Base-by-base conservation (phyloP, 2,113 vertebrate genomes). In the Mirza zaza region DNA sequence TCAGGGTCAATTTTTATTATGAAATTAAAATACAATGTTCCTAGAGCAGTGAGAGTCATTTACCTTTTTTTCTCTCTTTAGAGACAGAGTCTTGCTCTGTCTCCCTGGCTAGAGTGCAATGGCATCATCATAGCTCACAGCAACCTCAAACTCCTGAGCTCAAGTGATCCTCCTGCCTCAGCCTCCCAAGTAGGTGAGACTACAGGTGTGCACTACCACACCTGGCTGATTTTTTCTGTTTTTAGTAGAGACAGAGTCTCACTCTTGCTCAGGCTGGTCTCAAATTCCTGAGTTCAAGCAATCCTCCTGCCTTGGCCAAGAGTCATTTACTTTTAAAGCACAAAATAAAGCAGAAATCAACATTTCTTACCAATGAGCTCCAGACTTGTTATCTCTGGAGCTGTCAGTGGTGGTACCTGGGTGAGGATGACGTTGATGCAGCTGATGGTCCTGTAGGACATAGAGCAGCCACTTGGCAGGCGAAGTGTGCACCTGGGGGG, bases 361-460 rank as follows among this genome's bases (percentile, higher is more conserved):
- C 11, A 9, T 89, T n/a, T 73, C 98, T 99, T 98, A 99, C 99
- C 99, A 96, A 98, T 97, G 68, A 99, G 98, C 94, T 99, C 99
- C 93, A 99, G 98, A 76, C 98, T 99, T 79, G 98, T 99, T 88
- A 99, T 98, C 61, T 99, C 98, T 32, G 98, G 98, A 68, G 99
- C 99, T 67, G 97, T 98, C 71, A 99, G 99, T 7, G 99, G 98
- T 70, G 99, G 99, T 92, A 99, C 99, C 97, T 98, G 97, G 48
- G 90, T 98, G 11, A 99, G 99, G 94, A 98, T 98, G 42, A 98
- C 98, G 0, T 99, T 98, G 59, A 98, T 98, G 70, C 99, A 99
- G 96, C 98, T 99, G 86, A 99, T 92, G 36, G 98, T 99, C 61
- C 98, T 99, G 20, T 99, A 99, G 0, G 98, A 99, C 87, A 99